These are phyloP conservation scores for Eulemur mongoz DNA, from an alignment of 2,797 vertebrate species.

Conservation along the genomic window DNA sequence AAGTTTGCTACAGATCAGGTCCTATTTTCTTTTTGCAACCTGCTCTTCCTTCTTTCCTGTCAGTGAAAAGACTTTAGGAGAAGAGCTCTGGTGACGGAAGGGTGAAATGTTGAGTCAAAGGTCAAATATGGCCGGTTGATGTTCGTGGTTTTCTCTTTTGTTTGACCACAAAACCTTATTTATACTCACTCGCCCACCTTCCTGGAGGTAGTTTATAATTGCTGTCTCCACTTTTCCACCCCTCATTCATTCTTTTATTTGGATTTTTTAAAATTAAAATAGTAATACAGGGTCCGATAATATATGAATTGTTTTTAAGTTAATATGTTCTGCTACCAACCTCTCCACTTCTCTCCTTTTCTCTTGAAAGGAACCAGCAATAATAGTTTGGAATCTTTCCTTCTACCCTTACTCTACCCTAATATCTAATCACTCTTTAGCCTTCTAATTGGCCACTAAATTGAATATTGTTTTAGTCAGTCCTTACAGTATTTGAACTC, in stretches of 20 bases:
- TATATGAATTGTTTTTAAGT: background rate
- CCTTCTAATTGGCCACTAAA: background rate
- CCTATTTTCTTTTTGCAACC: background rate
- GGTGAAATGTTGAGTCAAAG: background rate
- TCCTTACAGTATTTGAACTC: background rate
- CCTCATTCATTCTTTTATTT: background rate
- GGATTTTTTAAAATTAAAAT: background rate
- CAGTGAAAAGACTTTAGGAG: background rate
- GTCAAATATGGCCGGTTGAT: background rate
- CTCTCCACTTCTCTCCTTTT: background rate
- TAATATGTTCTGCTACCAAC: background rate
- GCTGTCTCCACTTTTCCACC: background rate
- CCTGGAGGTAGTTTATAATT: background rate
- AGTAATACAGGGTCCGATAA: background rate
- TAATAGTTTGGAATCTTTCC: background rate
- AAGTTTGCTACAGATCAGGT: background rate
- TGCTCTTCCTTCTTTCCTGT: background rate
- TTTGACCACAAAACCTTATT: background rate
- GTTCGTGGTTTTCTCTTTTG: background rate
- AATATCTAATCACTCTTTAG: background rate
- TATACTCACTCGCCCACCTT: background rate
- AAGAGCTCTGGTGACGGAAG: background rate
- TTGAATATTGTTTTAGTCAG: background rate
- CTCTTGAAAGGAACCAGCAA: background rate
- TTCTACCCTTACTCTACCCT: background rate